Evolutionary conservation across 2,797 vertebrate genomes (phyloP).

Genomic region (Ctenosaura bakeri): DNA sequence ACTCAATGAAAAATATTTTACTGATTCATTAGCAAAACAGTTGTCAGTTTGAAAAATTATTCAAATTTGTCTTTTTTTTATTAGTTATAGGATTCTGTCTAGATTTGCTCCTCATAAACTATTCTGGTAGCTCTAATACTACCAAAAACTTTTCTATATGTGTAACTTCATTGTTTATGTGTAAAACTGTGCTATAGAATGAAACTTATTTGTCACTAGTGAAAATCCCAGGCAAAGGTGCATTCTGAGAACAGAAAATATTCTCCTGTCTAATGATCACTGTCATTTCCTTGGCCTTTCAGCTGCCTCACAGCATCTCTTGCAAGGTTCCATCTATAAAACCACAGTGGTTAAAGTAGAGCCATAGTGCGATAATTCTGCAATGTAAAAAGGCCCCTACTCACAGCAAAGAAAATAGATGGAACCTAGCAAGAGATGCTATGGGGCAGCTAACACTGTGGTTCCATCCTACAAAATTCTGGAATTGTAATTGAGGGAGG

Average conservation of each 20-base stretch:
- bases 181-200: background rate
- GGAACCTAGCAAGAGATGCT: too few relatives aligned
- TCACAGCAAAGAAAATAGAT: background rate
- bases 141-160: constrained; percentile 9
- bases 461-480: too few relatives aligned
- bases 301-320: background rate
- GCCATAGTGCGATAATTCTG: background rate
- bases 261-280: too few relatives aligned
- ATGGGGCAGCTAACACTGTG: too few relatives aligned
- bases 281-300: background rate
- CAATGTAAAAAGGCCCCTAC: background rate
- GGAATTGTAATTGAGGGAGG: too few relatives aligned
- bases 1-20: constrained; percentile 82
- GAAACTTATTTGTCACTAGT: constrained; percentile 33
- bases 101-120: constrained; percentile 40
- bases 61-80: constrained; percentile 71
- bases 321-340: background rate
- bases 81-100: constrained; percentile 45
- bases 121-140: constrained; percentile 15
- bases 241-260: background rate
- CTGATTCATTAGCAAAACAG: constrained; percentile 77
- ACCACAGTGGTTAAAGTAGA: too few relatives aligned
- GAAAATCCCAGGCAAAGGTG: constrained; percentile 2
- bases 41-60: constrained; percentile 76
- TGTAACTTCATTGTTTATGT: constrained; percentile 28